Evolutionary conservation across 2,113 vertebrate genomes (phyloP), one percentile per base, ranked within the genome.

Genomic region (Rallus limicola): DNA sequence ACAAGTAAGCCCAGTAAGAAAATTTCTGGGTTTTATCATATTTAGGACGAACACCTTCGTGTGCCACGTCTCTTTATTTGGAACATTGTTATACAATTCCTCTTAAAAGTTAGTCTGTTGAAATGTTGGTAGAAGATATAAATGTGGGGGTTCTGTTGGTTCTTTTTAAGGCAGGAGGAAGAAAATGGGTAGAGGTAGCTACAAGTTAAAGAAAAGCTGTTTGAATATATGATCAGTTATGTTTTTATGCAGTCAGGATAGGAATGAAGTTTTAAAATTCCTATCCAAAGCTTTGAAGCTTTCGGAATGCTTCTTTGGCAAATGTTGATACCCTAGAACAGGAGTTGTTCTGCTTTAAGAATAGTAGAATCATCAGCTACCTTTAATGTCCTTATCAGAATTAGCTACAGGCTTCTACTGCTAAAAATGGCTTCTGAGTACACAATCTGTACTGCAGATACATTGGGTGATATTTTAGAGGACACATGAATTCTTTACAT

Each of bases 371-470:
- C 68, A 90, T 81, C 42, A 63, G 21, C 26, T 33, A 83, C 56
- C 64, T 83, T 94, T 90, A 75, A 24, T 60, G 68, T 64, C 76
- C 33, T 92, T 83, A 92, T 78, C 76, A 90, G 55, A 96, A 92
- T 90, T 71, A 96, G 33, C 42, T 83, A 16, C 2, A 0, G 5
- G 34, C 26, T 83, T 69, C 42, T 92, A 16, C 34, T 81, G 38
- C 64, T 94, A 88, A 88, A 95, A 92, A 84, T 78, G 26, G 11
- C 25, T 88, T 88, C 76, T 81, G 59, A 81, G 28, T 64, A 84
- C 31, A 80, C 60, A 83, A 4, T 58, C 19, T 81, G 42, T 71
- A 46, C 17, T 75, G 79, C 20, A 75, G 64, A 58, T 71, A 38
- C 11, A 31, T 4, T 20, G 26, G 14, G 14, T 78, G 48, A 42